phyloP scores from a whole-genome alignment of 2,113 vertebrate species.

The Neomonachus schauinslandi region DNA sequence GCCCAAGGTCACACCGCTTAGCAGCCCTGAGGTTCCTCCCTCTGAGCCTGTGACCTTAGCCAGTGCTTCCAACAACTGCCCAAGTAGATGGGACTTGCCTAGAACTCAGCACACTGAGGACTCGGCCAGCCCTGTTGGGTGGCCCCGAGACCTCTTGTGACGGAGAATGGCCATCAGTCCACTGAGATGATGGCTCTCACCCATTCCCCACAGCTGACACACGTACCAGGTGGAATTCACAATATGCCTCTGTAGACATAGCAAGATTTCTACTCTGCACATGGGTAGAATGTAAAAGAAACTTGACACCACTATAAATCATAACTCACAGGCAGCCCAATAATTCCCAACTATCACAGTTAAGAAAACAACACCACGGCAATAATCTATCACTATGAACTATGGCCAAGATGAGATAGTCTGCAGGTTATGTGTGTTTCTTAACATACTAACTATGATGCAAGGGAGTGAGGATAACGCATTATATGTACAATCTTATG shows the following conservation, averaged over 20 bases:
- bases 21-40: neutral
- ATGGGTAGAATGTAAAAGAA: conserved; percentile 2
- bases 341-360: neutral
- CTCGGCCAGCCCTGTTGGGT: neutral
- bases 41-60: neutral
- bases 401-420: neutral
- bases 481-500: neutral
- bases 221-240: neutral
- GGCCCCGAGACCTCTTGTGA: neutral
- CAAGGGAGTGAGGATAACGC: neutral
- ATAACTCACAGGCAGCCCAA: neutral
- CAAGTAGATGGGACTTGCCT: neutral
- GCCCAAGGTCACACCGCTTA: neutral
- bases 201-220: neutral
- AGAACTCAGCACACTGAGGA: neutral
- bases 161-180: neutral
- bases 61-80: neutral
- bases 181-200: neutral
- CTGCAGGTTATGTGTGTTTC: neutral
- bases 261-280: neutral
- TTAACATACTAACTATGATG: neutral
- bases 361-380: neutral
- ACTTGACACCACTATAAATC: neutral
- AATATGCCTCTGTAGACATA: neutral
- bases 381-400: neutral